Evolutionary conservation across 2,113 vertebrate genomes (phyloP), one percentile per base, ranked within the genome.

Genomic region (Pungitius pungitius): DNA sequence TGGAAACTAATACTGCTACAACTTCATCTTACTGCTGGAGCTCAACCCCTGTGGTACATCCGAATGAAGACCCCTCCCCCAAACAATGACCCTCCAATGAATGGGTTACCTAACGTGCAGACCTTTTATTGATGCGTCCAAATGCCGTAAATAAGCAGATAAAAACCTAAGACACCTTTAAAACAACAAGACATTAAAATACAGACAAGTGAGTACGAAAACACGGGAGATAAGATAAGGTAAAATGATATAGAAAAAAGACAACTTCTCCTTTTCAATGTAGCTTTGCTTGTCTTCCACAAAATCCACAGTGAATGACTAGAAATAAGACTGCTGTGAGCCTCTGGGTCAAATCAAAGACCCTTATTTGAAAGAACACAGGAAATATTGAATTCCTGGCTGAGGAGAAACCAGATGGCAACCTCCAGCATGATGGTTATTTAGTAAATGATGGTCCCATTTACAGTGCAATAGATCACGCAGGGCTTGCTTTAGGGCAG

Each of bases 1-100:
- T 17, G 59, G 47, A 81, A 83, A 81, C 78, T 67, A 74, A 35
- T 30, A 5, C 30, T 30, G 30, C 30, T 30, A 30, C 30, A 4
- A 30, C 30, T 30, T 30, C 6, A 30, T 30, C 30, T 82, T 54
- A 63, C 20, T 30, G 1, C 4, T 13, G 73, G 11, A 47, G 47
- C 58, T 43, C 70, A 77, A 79, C 40, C 69, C 49, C 64, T 65
- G 39, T 2, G 2, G 39, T 33, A 62, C 52, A 76, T 30, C 39
- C 24, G 27, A 18, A 52, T 20, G 43, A 18, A 73, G 42, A 66
- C 56, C 14, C 4, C 15, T 57, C n/a, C n/a, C n/a, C n/a, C n/a
- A n/a, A n/a, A n/a, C 18, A 42, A 6, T 6, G 8, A 43, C n/a
- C n/a, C 52, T 69, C 22, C 22, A 65, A 33, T 56, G n/a, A n/a